A percentile compares a stretch with the other conserved stretches of the same genome.
These are phyloP conservation scores for Nyctereutes procyonoides DNA, from an alignment of 2,113 vertebrate genomes.

Conservation along the genomic window DNA sequence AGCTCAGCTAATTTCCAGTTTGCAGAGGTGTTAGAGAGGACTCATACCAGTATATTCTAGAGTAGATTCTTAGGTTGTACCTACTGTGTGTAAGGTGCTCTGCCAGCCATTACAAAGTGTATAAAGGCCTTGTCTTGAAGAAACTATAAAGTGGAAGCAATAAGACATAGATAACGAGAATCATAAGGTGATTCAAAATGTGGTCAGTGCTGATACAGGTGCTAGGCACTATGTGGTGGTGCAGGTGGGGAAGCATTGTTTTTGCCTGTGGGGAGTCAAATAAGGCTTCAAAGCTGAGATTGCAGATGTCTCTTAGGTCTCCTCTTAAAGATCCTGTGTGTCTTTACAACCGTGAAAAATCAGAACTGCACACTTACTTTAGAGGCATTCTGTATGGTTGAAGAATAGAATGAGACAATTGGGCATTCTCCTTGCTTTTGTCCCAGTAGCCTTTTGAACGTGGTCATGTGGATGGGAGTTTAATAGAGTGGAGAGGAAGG, in stretches of 20 bases:
- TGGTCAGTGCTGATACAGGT: background rate
- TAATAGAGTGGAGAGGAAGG: constrained; percentile 2
- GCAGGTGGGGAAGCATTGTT: background rate
- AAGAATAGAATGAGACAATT: background rate
- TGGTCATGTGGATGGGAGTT: background rate
- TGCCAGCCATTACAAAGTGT: background rate
- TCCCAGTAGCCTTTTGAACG: background rate
- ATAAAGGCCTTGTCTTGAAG: background rate
- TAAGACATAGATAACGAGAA: background rate
- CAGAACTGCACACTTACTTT: background rate
- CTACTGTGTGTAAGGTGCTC: background rate
- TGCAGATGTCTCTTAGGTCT: background rate
- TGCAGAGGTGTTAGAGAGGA: background rate
- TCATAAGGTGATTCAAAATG: background rate
- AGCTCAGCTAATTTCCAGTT: background rate
- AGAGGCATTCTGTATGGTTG: background rate
- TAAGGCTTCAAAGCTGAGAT: background rate
- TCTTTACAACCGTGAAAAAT: constrained; percentile 14
- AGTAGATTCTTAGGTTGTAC: background rate
- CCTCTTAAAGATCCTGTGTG: background rate
- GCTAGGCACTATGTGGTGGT: background rate
- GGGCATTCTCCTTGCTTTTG: background rate
- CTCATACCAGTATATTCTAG: background rate
- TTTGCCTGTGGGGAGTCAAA: background rate
- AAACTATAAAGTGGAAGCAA: background rate